These are phyloP conservation scores for Ctena decussata DNA, from an alignment of 2,888 invertebrate species.

Conservation along the genomic window DNA sequence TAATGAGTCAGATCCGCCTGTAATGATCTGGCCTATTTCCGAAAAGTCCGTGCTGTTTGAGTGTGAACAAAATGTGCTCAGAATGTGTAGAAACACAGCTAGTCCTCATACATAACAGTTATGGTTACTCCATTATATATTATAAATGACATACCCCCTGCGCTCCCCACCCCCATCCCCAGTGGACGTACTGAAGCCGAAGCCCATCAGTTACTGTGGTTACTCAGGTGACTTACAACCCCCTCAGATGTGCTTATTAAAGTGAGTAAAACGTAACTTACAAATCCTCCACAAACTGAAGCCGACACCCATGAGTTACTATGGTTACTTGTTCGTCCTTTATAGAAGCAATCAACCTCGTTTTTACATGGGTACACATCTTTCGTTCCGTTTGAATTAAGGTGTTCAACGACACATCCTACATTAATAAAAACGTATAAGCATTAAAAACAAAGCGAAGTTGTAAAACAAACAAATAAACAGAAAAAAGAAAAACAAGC, in stretches of 20 bases:
- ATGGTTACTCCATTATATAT: no score
- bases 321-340: conserved; percentile 66
- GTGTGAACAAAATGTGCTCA: no score
- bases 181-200: no score
- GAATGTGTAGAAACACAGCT: no score
- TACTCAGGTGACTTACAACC: background rate
- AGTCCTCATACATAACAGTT: no score
- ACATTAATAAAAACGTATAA: background rate
- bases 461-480: background rate
- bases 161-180: no score
- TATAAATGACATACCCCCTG: no score
- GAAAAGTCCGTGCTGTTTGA: no score
- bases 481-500: background rate
- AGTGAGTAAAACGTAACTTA: conserved; percentile 41
- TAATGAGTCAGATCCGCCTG: no score
- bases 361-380: conserved; percentile 59
- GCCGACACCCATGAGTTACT: conserved; percentile 70
- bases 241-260: background rate
- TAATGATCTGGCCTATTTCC: no score
- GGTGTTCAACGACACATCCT: conserved; percentile 68
- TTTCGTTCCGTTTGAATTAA: conserved; percentile 46
- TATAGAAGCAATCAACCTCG: conserved; percentile 71
- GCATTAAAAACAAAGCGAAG: no score
- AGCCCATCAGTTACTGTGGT: no score
- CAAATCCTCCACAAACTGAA: conserved; percentile 75